Evolutionary conservation across 2,113 vertebrate genomes (phyloP).

Genomic region (Fukomys damarensis): DNA sequence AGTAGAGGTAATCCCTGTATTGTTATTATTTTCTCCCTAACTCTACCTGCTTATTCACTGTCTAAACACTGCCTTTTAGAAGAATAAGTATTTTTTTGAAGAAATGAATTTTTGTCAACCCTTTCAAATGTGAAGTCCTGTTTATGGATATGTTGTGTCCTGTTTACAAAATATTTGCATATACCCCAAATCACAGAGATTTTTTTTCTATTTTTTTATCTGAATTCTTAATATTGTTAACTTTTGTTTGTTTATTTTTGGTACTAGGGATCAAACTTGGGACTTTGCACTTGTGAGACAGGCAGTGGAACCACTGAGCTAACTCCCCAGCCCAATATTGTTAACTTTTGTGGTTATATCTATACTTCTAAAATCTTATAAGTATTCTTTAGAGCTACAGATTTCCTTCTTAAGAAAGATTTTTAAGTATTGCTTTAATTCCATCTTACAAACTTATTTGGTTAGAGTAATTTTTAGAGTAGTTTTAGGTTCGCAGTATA

Average conservation of each 20-base stretch:
- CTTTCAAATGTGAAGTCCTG: background rate
- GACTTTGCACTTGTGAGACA: too few relatives aligned
- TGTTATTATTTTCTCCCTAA: conserved; percentile 1
- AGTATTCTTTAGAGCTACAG: background rate
- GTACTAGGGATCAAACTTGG: too few relatives aligned
- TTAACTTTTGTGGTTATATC: background rate
- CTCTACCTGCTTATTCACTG: background rate
- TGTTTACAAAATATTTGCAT: background rate
- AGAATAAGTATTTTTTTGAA: background rate
- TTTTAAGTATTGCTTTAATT: background rate
- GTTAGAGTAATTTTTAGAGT: background rate
- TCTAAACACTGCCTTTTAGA: background rate
- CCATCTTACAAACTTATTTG: background rate
- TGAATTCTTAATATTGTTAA: background rate
- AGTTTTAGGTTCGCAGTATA: background rate
- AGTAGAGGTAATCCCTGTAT: background rate
- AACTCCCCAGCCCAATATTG: background rate
- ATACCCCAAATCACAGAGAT: background rate
- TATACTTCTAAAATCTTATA: background rate
- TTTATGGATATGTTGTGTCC: background rate
- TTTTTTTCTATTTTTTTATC: background rate
- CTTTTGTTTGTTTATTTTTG: background rate
- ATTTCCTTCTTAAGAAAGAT: background rate
- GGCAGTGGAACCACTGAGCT: too few relatives aligned
- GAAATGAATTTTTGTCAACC: background rate